Conservation (phyloP, 2,888 invertebrate genomes). For the Harpalus rufipes region DNA sequence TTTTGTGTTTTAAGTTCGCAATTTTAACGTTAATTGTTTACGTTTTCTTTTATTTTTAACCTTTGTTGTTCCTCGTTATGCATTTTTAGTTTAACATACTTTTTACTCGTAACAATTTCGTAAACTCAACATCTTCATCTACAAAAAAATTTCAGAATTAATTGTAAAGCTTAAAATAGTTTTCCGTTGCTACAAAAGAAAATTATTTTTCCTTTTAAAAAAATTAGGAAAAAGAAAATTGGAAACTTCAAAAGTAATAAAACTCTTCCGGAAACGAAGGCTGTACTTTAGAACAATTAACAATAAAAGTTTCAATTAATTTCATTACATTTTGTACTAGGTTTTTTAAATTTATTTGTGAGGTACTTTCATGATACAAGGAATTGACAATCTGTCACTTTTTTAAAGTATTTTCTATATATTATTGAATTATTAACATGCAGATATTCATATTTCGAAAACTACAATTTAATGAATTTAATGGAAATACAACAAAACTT, state of each 20-base stretch:
- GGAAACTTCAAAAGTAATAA: neutral
- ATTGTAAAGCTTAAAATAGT: neutral
- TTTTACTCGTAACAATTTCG: neutral
- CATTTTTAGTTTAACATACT: neutral
- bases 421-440: neutral
- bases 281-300: slow-evolving; percentile 16
- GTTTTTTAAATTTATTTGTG: slow-evolving; percentile 5
- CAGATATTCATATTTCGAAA: no score
- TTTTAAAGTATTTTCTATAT: neutral
- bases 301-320: slow-evolving; percentile 34
- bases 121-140: neutral
- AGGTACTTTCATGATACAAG: slow-evolving; percentile 3
- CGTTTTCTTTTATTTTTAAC: neutral
- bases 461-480: no score
- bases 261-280: slow-evolving; percentile 4
- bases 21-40: neutral
- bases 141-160: neutral
- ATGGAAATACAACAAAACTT: no score
- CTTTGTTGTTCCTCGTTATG: neutral
- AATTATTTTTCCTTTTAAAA: neutral
- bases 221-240: neutral
- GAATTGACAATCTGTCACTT: neutral
- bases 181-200: neutral
- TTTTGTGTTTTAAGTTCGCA: neutral
- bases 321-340: neutral